These are phyloP conservation scores for Charanyca ferruginea DNA, from an alignment of 2,888 invertebrate genomes.

Conservation along the genomic window DNA sequence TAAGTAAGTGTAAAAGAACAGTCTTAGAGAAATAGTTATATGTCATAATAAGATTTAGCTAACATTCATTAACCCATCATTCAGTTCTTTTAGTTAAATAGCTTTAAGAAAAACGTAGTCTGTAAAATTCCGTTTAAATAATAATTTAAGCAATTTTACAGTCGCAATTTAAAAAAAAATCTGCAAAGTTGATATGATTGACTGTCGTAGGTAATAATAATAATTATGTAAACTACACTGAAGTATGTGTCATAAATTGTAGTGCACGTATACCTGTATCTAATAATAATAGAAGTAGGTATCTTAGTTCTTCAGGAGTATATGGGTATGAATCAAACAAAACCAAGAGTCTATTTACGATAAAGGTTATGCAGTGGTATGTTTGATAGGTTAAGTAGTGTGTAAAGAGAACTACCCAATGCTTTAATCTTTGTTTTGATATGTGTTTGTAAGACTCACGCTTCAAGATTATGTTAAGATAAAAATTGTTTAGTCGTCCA, in stretches of 20 bases:
- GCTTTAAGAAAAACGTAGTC: not conserved
- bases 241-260: conserved; percentile 35
- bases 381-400: conserved; percentile 37
- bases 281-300: conserved; percentile 18
- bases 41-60: conserved; percentile 37
- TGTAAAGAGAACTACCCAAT: conserved; percentile 36
- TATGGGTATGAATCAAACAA: conserved; percentile 31
- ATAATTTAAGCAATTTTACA: conserved; percentile 12
- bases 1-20: conserved; percentile 23
- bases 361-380: conserved; percentile 30
- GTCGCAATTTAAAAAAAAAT: conserved; percentile 32
- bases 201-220: conserved; percentile 34
- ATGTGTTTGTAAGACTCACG: conserved; percentile 32
- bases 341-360: conserved; percentile 34
- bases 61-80: conserved; percentile 2
- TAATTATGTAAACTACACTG: conserved; percentile 29
- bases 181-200: conserved; percentile 47
- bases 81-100: conserved; percentile 10
- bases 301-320: conserved; percentile 33
- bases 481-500: conserved; percentile 35
- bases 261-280: conserved; percentile 20
- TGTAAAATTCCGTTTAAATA: conserved; percentile 23
- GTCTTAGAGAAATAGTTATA: conserved; percentile 29
- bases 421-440: conserved; percentile 54
- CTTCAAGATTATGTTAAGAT: conserved; percentile 23